phyloP scores from a whole-genome alignment of 2,113 vertebrate species.

The Acanthochromis polyacanthus region DNA sequence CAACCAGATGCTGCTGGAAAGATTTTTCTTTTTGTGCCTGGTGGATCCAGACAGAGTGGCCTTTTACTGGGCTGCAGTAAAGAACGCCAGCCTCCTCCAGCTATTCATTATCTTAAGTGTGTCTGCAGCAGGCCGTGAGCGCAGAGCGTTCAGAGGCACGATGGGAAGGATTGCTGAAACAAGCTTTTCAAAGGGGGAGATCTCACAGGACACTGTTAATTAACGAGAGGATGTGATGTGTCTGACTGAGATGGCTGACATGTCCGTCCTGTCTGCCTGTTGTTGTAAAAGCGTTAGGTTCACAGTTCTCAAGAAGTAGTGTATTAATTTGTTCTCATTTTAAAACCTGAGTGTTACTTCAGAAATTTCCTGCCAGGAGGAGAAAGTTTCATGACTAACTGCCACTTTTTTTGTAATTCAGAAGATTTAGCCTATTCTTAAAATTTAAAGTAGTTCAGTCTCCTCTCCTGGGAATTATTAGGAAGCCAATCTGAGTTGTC shows the following conservation, averaged over 20 bases:
- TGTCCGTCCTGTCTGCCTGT: background rate
- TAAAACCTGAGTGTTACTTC: background rate
- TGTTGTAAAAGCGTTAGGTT: conserved; percentile 7
- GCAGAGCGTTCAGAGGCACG: conserved; percentile 51
- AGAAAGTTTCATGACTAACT: too few species aligned
- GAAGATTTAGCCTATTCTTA: too few species aligned
- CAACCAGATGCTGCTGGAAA: conserved; percentile 47
- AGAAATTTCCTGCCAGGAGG: too few species aligned
- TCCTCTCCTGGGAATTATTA: too few species aligned
- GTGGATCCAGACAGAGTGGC: conserved; percentile 69
- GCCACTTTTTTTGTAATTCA: too few species aligned
- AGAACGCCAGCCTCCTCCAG: conserved; percentile 72
- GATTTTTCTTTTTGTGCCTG: conserved; percentile 42
- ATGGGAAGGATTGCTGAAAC: conserved; percentile 71
- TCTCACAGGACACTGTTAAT: conserved; percentile 59
- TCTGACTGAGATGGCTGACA: conserved; percentile 41
- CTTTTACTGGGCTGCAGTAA: conserved; percentile 70
- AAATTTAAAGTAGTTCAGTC: too few species aligned
- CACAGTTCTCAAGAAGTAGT: background rate
- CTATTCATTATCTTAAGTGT: conserved; percentile 82
- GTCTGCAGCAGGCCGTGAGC: conserved; percentile 69
- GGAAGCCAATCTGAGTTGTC: too few species aligned
- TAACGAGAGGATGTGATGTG: conserved; percentile 58
- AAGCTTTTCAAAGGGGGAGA: conserved; percentile 50
- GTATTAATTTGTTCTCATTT: conserved; percentile 4